Percentiles rank a stretch among this genome's conserved stretches.
phyloP scores from a whole-genome alignment of 1,140 invertebrate genomes.

The Oedothorax gibbosus region DNA sequence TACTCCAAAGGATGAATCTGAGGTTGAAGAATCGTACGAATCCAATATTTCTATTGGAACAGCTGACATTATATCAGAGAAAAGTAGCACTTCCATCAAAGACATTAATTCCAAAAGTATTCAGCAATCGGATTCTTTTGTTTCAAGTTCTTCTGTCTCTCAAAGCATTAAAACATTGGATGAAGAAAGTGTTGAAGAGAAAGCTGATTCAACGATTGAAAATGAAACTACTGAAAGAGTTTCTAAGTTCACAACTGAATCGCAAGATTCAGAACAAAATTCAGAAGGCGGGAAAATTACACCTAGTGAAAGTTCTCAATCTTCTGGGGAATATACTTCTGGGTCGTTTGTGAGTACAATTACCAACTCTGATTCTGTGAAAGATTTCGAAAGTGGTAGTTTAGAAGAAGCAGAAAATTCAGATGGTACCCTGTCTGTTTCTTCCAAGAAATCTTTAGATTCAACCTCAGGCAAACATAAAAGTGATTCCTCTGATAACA shows the following conservation, averaged over 20 bases:
- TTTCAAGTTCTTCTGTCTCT: conserved; percentile 10
- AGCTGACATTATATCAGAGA: conserved; percentile 12
- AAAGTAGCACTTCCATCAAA: neutral
- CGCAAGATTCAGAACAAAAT: conserved; percentile 24
- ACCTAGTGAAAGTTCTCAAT: neutral
- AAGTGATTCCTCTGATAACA: neutral
- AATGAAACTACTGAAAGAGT: neutral
- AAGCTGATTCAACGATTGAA: neutral
- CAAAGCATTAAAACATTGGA: neutral
- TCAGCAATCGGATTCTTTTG: conserved; percentile 31
- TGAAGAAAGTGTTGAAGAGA: conserved; percentile 2
- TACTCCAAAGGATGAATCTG: conserved; percentile 9
- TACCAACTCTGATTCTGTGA: neutral
- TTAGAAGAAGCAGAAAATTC: conserved; percentile 14
- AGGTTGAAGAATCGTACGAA: conserved; percentile 35
- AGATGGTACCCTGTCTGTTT: neutral
- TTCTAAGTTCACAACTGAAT: neutral
- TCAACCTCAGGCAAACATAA: neutral
- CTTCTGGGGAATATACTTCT: conserved; percentile 26
- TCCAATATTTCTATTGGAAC: conserved; percentile 15
- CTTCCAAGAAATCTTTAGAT: conserved; percentile 2
- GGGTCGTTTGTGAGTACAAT: neutral
- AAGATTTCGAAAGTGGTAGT: conserved; percentile 23
- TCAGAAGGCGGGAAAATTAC: neutral
- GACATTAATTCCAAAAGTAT: conserved; percentile 24